Evolutionary conservation across 53 echinoderm and acorn worm genomes (phyloP), one percentile per base, ranked within the genome.

Genomic region (Henricia sp.): DNA sequence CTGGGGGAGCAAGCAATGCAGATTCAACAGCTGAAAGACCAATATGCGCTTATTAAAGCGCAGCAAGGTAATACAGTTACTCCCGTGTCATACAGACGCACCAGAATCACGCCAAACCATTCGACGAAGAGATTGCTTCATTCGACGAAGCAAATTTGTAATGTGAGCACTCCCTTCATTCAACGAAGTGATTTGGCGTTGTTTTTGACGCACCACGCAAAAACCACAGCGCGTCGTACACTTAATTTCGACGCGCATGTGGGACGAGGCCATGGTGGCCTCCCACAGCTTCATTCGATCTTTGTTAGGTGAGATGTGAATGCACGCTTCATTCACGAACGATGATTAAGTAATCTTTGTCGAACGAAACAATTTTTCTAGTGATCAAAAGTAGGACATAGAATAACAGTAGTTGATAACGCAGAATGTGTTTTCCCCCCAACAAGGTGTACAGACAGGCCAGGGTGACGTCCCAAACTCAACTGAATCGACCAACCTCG

Each of bases 1-100:
- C 78, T 95, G 33, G 78, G 76, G 36, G 94, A 94, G 75, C 92
- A 95, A 78, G 86, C 84, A n/a, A 71, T 63, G 21, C 95, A 92
- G 46, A 99, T 99, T 41, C 99, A 99, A 83, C 99, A 99, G 57
- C 92, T 99, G 2, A 99, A 74, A 68, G 99, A 99, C 82, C 99
- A 99, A 50, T 99, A 99, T 53, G 87, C 91, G n/a, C 85, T 99
- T 2, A 83, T 99, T 24, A 99, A 99, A 80, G 99, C 92, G 14
- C 94, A 97, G 71, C 92, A 92, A 43, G 90, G 95, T 95, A 82
- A 70, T 69, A 50, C 74, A 56, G 17, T 26, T 9, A 19, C 6
- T 4, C 0, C 24, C 2, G 19, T 20, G 1, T 68, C 5, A 4
- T 62, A 29, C 32, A 6, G 6, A 3, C 5, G 4, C 17, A 29